Evolutionary conservation across 2,888 invertebrate species (phyloP), one percentile per base, ranked within the genome.

Genomic region (Isotomurus palustris): DNA sequence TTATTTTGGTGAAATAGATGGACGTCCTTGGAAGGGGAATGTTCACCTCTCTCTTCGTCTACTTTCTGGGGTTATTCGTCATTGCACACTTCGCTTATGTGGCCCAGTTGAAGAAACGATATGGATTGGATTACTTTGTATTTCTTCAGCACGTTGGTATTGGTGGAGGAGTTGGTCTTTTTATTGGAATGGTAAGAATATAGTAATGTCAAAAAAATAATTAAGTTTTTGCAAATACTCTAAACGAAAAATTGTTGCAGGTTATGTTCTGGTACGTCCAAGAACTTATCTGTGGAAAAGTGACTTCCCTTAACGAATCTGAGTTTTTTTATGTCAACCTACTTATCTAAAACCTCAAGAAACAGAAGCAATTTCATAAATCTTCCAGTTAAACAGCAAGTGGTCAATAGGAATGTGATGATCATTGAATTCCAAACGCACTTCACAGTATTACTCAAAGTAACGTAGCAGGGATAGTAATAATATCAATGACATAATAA

Each of bases 241-340:
- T 21, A 44, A 44, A n/a, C n/a, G n/a, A n/a, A n/a, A n/a, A n/a
- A n/a, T 6, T 32, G 19, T n/a, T 44, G 1, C 41, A 60, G 64
- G 58, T 54, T 25, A 61, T 61, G 56, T 49, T 64, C 12, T 64
- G 59, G 58, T 58, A 61, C 40, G 48, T 61, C 5, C 64, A 64
- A 44, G 61, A 61, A 52, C 45, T 64, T 38, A 52, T 64, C n/a
- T 38, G 29, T 38, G 64, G 64, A 12, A 53, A 59, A 14, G 61
- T 64, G 8, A 44, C 61, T 22, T 61, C 59, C 8, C 40, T 64
- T 28, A 27, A 58, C 8, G 64, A 64, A 44, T 45, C 29, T 12
- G 64, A 64, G 32, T 64, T 51, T 41, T 25, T 64, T 5, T 64
- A 60, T 48, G 64, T 60, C 5, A 44, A 36, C 24, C 51, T 57